Percentiles rank a stretch among this genome's conserved stretches.
Conservation (phyloP, 2,113 vertebrate species). For the Sylvilagus bachmani region DNA sequence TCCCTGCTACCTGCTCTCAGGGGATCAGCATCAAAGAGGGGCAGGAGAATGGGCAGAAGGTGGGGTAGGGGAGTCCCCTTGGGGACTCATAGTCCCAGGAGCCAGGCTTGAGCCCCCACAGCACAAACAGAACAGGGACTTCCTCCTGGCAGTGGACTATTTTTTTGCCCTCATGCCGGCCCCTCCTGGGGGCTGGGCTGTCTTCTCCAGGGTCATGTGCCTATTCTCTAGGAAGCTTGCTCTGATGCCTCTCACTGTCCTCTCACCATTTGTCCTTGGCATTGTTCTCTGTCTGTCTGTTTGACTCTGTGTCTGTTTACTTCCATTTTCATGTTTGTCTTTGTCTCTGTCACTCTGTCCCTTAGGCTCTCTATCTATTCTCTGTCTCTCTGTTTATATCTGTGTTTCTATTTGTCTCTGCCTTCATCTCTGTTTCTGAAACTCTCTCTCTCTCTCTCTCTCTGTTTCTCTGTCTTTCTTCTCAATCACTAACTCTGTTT, state of each 20-base stretch:
- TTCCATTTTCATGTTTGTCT: neutral
- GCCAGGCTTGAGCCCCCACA: neutral
- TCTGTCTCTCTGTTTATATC: neutral
- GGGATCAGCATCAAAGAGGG: neutral
- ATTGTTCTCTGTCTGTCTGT: neutral
- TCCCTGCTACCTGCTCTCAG: neutral
- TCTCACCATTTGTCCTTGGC: neutral
- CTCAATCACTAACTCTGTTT: neutral
- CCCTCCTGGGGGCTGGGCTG: neutral
- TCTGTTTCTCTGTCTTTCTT: neutral
- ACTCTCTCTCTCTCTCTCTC: neutral
- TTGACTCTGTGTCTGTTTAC: neutral
- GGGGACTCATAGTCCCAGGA: neutral
- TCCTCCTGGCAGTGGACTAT: accelerated
- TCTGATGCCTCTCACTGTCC: accelerated
- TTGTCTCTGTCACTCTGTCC: neutral
- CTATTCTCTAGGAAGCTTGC: neutral
- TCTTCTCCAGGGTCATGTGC: neutral
- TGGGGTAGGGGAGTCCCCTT: neutral
- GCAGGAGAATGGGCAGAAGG: neutral
- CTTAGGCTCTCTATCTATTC: neutral
- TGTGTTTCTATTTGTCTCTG: neutral
- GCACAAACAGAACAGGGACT: accelerated
- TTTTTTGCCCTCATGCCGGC: accelerated
- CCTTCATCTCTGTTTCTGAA: neutral